Conservation (phyloP, 2,113 vertebrate species). For the Antidorcas marsupialis region DNA sequence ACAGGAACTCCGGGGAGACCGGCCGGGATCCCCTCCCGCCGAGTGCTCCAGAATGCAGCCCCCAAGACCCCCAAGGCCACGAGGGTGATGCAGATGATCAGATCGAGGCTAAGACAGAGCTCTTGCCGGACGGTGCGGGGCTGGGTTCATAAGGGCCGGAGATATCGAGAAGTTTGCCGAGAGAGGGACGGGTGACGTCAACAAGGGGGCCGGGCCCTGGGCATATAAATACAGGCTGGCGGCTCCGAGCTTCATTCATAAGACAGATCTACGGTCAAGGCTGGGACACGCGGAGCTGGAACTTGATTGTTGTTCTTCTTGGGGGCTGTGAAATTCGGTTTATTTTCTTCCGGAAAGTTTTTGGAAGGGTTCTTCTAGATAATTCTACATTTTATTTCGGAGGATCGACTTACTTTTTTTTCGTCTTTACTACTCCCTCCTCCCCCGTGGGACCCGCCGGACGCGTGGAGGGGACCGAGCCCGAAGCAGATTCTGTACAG, state of each 20-base stretch:
- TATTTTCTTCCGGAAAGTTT: slow-evolving; percentile 56
- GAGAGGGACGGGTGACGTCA: slow-evolving; percentile 72
- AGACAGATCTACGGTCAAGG: slow-evolving; percentile 75
- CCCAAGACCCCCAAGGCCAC: neutral
- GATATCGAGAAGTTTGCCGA: neutral
- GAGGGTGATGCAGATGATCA: neutral
- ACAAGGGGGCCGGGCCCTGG: slow-evolving; percentile 50
- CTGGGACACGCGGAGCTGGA: slow-evolving; percentile 62
- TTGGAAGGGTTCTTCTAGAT: slow-evolving; percentile 49
- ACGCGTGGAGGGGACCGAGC: slow-evolving; percentile 36
- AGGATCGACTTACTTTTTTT: slow-evolving; percentile 51
- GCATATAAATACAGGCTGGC: slow-evolving; percentile 77
- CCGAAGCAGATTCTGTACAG: slow-evolving; percentile 25
- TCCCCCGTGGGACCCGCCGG: neutral
- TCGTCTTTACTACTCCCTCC: neutral
- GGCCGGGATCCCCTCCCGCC: slow-evolving; percentile 74
- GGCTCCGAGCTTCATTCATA: slow-evolving; percentile 91
- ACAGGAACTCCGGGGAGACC: slow-evolving; percentile 92
- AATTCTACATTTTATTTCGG: slow-evolving; percentile 48
- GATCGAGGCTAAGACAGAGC: neutral
- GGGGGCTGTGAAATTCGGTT: slow-evolving; percentile 13
- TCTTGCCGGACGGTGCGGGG: neutral
- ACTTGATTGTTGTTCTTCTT: slow-evolving; percentile 53
- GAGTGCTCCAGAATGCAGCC: neutral
- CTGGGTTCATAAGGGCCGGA: neutral